Conservation (phyloP, 2,888 invertebrate genomes). For the Psylliodes chrysocephalus region DNA sequence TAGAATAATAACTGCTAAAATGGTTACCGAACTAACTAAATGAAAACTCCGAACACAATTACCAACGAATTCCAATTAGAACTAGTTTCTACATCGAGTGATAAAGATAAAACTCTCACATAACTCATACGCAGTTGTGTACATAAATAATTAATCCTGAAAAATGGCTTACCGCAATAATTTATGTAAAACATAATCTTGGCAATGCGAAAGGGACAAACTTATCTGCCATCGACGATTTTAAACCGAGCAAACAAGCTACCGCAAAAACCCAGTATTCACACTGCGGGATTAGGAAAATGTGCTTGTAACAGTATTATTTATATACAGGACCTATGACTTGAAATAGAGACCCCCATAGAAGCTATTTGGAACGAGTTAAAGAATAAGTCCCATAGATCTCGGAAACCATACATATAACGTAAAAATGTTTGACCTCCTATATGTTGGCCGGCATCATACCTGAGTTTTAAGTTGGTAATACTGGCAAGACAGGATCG, state of each 20-base stretch:
- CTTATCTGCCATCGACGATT: conserved; percentile 36
- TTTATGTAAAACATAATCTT: conserved; percentile 41
- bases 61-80: conserved; percentile 13
- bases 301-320: conserved; percentile 21
- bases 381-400: no score
- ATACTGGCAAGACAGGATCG: no score
- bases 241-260: conserved; percentile 31
- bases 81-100: conserved; percentile 20
- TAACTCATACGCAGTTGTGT: conserved; percentile 31
- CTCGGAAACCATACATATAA: no score
- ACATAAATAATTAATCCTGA: conserved; percentile 41
- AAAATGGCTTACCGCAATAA: conserved; percentile 36
- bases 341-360: no score
- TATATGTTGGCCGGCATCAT: no score
- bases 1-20: no score
- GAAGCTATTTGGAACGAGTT: no score
- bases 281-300: conserved; percentile 32
- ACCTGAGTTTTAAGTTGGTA: no score
- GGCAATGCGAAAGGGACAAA: conserved; percentile 28
- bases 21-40: not conserved
- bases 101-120: conserved; percentile 40
- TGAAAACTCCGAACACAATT: not conserved
- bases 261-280: conserved; percentile 30
- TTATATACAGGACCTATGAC: conserved; percentile 14
- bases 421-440: no score